A percentile compares a stretch with the other conserved stretches of the same genome.
Conservation (phyloP, 2,888 invertebrate species). For the Chrysolina americana region DNA sequence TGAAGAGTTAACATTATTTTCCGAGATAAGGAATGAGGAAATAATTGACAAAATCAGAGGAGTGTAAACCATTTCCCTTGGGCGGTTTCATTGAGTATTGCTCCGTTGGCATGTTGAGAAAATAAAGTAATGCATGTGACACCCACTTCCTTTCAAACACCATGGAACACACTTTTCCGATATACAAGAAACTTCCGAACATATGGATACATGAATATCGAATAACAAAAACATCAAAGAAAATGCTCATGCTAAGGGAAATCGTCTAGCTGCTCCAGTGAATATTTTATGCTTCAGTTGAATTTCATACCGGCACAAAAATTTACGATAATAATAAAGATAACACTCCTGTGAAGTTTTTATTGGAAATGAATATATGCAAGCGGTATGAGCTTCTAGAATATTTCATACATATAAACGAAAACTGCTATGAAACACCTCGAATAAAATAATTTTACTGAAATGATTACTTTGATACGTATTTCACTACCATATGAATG, state of each 20-base stretch:
- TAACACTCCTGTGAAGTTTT: neutral
- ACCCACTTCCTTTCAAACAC: neutral
- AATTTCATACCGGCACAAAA: neutral
- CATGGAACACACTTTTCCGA: neutral
- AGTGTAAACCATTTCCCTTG: too few relatives aligned
- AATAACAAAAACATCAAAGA: neutral
- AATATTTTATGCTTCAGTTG: constrained; percentile 4
- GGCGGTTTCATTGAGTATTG: too few relatives aligned
- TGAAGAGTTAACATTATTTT: too few relatives aligned
- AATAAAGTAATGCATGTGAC: neutral
- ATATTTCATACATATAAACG: neutral
- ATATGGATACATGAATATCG: neutral
- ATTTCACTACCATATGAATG: too few relatives aligned
- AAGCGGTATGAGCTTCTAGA: neutral
- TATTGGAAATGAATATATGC: constrained; percentile 1
- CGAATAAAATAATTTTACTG: too few relatives aligned
- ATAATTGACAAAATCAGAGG: too few relatives aligned
- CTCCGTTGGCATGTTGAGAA: too few relatives aligned
- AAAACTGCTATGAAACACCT: too few relatives aligned
- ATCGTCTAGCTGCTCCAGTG: neutral
- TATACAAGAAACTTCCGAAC: neutral
- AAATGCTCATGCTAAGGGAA: neutral
- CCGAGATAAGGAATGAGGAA: too few relatives aligned
- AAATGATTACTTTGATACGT: too few relatives aligned
- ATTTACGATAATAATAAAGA: constrained; percentile 1